Base-by-base conservation (phyloP, 37 sponge, comb jelly and placozoan genomes). In the Aplysina aerophoba region DNA sequence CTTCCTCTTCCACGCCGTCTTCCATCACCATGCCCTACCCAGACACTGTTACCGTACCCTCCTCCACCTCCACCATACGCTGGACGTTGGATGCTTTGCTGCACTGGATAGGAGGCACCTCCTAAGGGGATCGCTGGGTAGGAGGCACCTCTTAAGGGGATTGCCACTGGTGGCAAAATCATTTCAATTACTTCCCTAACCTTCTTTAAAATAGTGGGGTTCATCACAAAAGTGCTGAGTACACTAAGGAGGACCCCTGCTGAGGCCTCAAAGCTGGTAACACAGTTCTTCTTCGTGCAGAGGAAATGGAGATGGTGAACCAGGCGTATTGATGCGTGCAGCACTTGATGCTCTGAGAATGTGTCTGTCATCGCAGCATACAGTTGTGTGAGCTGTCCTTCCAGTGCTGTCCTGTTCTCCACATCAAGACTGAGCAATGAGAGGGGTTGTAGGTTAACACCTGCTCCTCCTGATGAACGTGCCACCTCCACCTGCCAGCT, bases 31-130 rank as follows among this genome's bases (percentile, higher is more conserved):
- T 8, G 6, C 8, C 6, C 50, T 11, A 11, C 3, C 50, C 50
- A 44, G 50, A 41, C 39, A 14, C n/a, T 50, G 44, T 24, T 75
- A 40, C 2, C 78, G 24, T 75, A 39, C n/a, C 24, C 38, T 13
- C 37, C 44, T 75, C 78, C 53, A 75, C 53, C 64, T 11, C 64
- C 64, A n/a, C 64, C 64, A 62, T 62, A 62, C 50, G 8, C 8
- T 11, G 3, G 50, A 44, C 50, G 8, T 44, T 44, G 50, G 50
- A 44, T 8, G 3, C 8, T 3, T 8, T 44, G 50, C 50, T 44
- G 50, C 8, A 8, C 50, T 8, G 50, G 50, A 8, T 3, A 44
- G 8, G 3, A 44, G 50, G 6, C 8, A 8, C 50, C 50, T 44
- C 6, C 8, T 44, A 44, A 8, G 8, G 50, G 50, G 50, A 44